These are phyloP conservation scores for Pasiphila rectangulata DNA, from an alignment of 2,888 invertebrate species.

Conservation along the genomic window DNA sequence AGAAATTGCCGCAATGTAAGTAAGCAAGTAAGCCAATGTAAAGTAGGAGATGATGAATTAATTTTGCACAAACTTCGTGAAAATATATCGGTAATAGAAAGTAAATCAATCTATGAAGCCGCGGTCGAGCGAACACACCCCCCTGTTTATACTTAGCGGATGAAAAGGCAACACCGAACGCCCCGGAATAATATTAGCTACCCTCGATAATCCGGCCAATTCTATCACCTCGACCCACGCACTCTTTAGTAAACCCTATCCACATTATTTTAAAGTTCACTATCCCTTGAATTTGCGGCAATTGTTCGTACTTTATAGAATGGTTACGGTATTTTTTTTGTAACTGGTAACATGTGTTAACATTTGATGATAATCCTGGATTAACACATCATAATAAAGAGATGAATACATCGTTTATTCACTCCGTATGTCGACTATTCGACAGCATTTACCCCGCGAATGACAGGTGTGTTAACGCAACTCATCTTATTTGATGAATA, in stretches of 20 bases:
- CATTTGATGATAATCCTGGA: constrained; percentile 80
- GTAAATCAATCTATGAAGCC: constrained; percentile 70
- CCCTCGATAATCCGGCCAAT: constrained; percentile 75
- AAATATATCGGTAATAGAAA: constrained; percentile 56
- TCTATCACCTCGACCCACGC: constrained; percentile 45
- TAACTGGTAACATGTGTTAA: constrained; percentile 81
- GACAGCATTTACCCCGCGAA: constrained; percentile 58
- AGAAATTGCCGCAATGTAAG: no score
- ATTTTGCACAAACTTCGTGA: constrained; percentile 34
- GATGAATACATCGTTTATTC: constrained; percentile 77
- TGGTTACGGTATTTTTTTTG: constrained; percentile 58
- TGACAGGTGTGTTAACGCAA: constrained; percentile 72
- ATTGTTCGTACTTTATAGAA: constrained; percentile 36
- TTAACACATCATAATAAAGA: constrained; percentile 81
- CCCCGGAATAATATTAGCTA: constrained; percentile 80
- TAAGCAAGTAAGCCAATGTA: neutral
- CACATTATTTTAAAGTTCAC: constrained; percentile 39
- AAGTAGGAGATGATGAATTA: constrained; percentile 11
- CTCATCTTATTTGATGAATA: constrained; percentile 59
- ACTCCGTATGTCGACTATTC: constrained; percentile 74
- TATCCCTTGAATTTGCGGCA: constrained; percentile 32
- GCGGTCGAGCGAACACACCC: constrained; percentile 76
- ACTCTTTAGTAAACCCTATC: constrained; percentile 47
- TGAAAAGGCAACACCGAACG: constrained; percentile 80
- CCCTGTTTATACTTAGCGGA: constrained; percentile 79